phyloP scores from a whole-genome alignment of 2,113 vertebrate genomes.

The Eublepharis macularius region DNA sequence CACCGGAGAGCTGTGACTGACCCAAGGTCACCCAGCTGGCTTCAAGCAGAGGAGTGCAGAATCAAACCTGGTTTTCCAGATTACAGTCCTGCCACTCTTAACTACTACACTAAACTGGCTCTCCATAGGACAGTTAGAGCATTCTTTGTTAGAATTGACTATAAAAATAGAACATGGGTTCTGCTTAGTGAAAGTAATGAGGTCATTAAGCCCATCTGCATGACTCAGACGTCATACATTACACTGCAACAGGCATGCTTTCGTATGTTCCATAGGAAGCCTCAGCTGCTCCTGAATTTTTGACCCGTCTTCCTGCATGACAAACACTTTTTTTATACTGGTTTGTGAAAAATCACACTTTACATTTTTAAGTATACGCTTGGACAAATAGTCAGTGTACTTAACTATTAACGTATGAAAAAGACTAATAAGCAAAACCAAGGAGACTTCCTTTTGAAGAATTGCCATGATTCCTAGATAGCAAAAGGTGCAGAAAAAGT shows the following conservation, averaged over 20 bases:
- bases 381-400: not conserved
- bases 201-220: not conserved
- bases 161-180: not conserved
- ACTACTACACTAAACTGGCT: too few species aligned
- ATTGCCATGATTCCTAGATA: not conserved
- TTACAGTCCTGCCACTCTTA: too few species aligned
- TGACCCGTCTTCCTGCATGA: too few species aligned
- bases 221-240: too few species aligned
- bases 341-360: not conserved
- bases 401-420: slow-evolving; percentile 7
- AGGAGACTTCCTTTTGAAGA: slow-evolving; percentile 18
- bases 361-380: not conserved
- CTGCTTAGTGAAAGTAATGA: not conserved
- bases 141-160: not conserved
- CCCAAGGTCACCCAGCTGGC: too few species aligned
- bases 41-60: too few species aligned
- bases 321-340: not conserved
- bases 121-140: not conserved
- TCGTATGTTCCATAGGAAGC: not conserved
- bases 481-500: too few species aligned
- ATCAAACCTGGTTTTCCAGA: too few species aligned
- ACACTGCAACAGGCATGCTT: too few species aligned
- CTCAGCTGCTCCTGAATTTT: not conserved
- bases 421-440: not conserved
- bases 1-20: too few species aligned